These are phyloP conservation scores for Palythoa caribaeorum DNA, from an alignment of 92 coral and sea anemone species.

Conservation along the genomic window DNA sequence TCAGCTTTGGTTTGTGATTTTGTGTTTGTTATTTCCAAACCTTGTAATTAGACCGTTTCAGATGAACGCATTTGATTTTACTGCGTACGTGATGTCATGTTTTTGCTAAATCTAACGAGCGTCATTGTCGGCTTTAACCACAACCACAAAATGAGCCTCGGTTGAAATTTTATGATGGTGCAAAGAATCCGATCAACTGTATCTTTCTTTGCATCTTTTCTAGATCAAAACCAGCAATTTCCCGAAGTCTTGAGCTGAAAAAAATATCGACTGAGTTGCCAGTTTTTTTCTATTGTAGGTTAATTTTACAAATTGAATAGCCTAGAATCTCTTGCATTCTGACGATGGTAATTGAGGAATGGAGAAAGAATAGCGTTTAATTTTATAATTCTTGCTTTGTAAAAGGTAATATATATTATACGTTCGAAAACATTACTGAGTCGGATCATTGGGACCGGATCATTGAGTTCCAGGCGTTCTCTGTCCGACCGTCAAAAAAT, in stretches of 20 bases:
- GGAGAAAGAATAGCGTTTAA: too few relatives aligned
- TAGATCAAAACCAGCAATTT: neutral
- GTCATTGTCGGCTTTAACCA: neutral
- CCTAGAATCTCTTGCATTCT: neutral
- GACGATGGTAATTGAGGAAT: too few relatives aligned
- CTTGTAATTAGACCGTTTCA: slow-evolving; percentile 19
- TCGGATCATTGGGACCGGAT: neutral
- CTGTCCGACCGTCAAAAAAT: neutral
- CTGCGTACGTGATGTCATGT: slow-evolving; percentile 26
- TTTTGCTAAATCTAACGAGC: neutral
- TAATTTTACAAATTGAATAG: neutral
- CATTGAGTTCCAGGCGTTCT: neutral
- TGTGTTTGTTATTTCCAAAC: neutral
- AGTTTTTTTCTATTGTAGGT: neutral
- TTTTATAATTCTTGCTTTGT: too few relatives aligned
- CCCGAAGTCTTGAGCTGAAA: neutral
- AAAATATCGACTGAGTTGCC: neutral
- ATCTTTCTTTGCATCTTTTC: neutral
- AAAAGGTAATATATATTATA: too few relatives aligned
- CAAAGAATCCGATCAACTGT: neutral
- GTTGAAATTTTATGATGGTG: neutral
- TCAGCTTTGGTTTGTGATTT: neutral
- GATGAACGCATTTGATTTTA: slow-evolving; percentile 3
- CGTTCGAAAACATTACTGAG: neutral
- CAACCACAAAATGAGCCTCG: slow-evolving; percentile 3